Base-by-base conservation (phyloP, 2,797 vertebrate genomes). In the Dallia pectoralis region DNA sequence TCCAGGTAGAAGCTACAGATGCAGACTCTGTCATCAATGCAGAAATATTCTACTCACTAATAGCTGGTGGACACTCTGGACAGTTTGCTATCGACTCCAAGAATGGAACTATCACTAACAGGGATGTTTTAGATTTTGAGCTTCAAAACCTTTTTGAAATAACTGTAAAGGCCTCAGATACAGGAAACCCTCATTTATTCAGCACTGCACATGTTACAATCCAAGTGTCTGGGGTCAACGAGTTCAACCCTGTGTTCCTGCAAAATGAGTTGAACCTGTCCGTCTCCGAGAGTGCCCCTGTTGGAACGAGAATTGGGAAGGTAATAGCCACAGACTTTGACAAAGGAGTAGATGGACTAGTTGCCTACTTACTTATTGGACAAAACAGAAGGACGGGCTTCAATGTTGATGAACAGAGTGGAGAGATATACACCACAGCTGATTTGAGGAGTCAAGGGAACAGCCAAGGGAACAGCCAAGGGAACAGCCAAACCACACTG, bases 71-170 rank as follows among this genome's bases (percentile, higher is more conserved):
- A 3, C 67, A 91, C 69, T 77, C 85, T 19, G 84, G 89, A 70
- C 83, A 87, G 73, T 94, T 95, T 78, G 70, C 75, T 73, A 73
- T 94, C 67, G 83, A 94, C 81, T 70, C 83, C 51, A 87, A 74
- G 77, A 91, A 89, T 78, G 93, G 93, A 19, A 85, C 82, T 8
- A 77, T 94, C 61, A 92, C 83, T 47, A 91, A 86, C 56, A 80
- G 83, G 72, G 86, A 86, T 0, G 36, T 89, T 16, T 92, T 94
- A 85, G 93, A 94, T 83, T 94, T 88, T 85, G 93, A 94, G 80
- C 72, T 22, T 71, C 81, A 92, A 48, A 89, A 91, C 53, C 74
- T 72, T 59, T 93, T 90, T 82, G 88, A 92, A 76, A 30, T 94
- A 77, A 91, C 86, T 49, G 70, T 93, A 69, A 93, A 92, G 82